Base-by-base conservation (phyloP, 2,113 vertebrate genomes). In the Pelvicachromis taeniatus region DNA sequence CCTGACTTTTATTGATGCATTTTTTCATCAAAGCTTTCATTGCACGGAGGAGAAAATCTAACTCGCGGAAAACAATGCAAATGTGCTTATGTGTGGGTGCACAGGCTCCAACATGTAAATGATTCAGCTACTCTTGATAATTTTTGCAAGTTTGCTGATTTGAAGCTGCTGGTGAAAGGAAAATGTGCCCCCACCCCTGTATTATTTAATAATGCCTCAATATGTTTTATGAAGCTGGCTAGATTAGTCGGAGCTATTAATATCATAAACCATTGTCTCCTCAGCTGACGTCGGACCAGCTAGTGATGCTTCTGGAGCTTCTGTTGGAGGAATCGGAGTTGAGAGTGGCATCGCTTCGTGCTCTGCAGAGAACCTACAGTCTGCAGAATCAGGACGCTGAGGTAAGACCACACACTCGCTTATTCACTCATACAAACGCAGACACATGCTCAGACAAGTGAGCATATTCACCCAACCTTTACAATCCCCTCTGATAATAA, bases 271-370 rank as follows among this genome's bases (percentile, higher is more conserved):
- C 93, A 91, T 92, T 73, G 54, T 89, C 70, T 90, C 77, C 68
- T n/a, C 94, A 99, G 99, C 93, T 99, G 95, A 96, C 95, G 82
- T 96, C 98, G 26, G 97, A 98, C 84, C 97, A 99, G 95, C 93
- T 99, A 65, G 95, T 98, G 85, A 95, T 99, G 95, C 97, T 99
- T 89, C 90, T 99, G 96, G 99, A 99, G 89, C 93, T 80, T 59
- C 96, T 99, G 23, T 93, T 99, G 73, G 97, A 99, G 77, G 96
- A 97, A 95, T 94, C 96, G 73, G 95, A 95, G 1, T 87, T 99
- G 77, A 96, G 94, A 52, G 85, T 85, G 78, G 87, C 89, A 59
- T 94, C 90, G 4, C 88, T 99, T 80, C 94, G 83, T 3, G 53
- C 87, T 77, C 95, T 99, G 26, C 92, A 98, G 92, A 96, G 87